Evolutionary conservation across 2,888 invertebrate genomes (phyloP).

Genomic region (Tinea trinotella): DNA sequence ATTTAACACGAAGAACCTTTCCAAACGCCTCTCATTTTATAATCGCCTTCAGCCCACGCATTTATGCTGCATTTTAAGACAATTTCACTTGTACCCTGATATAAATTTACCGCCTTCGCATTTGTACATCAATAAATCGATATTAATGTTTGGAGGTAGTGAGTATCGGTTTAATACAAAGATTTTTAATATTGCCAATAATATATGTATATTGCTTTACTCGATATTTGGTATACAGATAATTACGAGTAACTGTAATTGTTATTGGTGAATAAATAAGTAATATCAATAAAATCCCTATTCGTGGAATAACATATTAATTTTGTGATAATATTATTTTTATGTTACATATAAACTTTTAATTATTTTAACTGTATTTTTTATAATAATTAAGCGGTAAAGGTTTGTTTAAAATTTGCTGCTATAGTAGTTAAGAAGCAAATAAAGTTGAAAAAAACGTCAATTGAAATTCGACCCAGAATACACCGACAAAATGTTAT

Average conservation of each 20-base stretch:
- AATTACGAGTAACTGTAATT: not conserved
- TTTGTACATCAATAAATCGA: slow-evolving; percentile 10
- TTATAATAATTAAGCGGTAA: no score
- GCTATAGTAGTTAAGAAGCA: no score
- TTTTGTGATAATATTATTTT: no score
- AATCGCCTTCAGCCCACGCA: not conserved
- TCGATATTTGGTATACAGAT: not conserved
- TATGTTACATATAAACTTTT: no score
- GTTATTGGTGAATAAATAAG: not conserved
- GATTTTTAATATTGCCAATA: not conserved
- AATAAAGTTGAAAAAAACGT: no score
- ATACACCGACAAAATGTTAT: no score
- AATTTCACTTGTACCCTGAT: not conserved
- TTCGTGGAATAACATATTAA: not conserved
- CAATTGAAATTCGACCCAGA: no score
- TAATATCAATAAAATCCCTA: not conserved
- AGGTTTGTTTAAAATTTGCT: no score
- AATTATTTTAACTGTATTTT: no score
- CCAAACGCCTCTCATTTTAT: not conserved
- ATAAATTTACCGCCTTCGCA: slow-evolving; percentile 3
- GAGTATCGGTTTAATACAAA: not conserved
- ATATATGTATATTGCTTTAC: slow-evolving; percentile 5
- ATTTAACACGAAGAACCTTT: not conserved
- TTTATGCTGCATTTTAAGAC: not conserved
- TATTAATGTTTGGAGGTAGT: slow-evolving; percentile 1